Conservation (phyloP, 53 echinoderm and acorn worm genomes). For the Astropecten irregularis region DNA sequence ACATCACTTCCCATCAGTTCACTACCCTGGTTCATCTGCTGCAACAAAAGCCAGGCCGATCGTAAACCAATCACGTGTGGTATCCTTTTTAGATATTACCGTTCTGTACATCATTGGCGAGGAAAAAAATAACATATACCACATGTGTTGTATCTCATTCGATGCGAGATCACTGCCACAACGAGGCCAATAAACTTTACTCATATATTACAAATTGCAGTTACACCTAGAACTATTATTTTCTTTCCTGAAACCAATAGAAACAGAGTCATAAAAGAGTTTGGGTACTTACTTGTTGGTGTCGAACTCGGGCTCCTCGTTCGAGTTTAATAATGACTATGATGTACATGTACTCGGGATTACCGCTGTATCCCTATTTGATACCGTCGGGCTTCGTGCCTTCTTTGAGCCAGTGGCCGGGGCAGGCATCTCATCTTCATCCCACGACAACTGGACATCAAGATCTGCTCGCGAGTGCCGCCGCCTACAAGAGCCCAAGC, state of each 20-base stretch:
- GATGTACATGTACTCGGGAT: constrained; percentile 33
- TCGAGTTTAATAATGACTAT: not conserved
- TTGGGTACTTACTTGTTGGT: too few relatives aligned
- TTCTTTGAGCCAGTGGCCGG: constrained; percentile 20
- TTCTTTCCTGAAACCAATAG: too few relatives aligned
- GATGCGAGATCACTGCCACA: too few relatives aligned
- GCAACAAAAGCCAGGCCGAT: not conserved
- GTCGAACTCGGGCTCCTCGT: too few relatives aligned
- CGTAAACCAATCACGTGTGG: constrained; percentile 9
- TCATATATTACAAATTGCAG: too few relatives aligned
- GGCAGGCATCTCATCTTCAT: not conserved
- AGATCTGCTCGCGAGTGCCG: not conserved
- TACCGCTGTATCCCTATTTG: constrained; percentile 15
- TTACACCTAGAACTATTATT: too few relatives aligned
- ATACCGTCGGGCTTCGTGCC: not conserved
- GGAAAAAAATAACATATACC: too few relatives aligned
- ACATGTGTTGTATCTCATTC: too few relatives aligned
- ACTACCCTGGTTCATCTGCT: not conserved
- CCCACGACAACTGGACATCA: not conserved
- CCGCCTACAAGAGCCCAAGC: not conserved
- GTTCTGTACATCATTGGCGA: too few relatives aligned
- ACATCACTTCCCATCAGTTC: not conserved
- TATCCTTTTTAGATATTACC: not conserved
- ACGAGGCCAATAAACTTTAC: too few relatives aligned
- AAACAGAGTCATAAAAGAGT: too few relatives aligned